These are phyloP conservation scores for Xylota segnis DNA, from an alignment of 2,888 invertebrate species.

Conservation along the genomic window DNA sequence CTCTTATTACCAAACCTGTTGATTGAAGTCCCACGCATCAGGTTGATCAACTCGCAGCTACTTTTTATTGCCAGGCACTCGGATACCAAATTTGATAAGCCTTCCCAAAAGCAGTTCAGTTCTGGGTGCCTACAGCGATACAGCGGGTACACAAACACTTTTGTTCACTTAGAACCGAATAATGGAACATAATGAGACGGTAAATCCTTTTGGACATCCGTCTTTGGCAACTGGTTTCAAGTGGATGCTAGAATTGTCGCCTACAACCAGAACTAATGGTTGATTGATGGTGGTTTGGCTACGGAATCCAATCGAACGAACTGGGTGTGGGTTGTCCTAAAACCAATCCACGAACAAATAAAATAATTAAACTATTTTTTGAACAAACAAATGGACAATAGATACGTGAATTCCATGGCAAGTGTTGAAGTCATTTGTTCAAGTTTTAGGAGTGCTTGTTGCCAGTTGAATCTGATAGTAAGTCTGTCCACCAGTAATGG, in stretches of 20 bases:
- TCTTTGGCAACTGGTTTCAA: neutral
- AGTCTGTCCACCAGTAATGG: too few relatives aligned
- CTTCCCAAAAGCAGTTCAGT: neutral
- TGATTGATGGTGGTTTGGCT: conserved; percentile 13
- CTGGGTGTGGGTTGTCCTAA: conserved; percentile 10
- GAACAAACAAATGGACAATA: neutral
- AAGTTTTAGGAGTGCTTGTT: neutral
- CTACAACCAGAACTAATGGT: conserved; percentile 19
- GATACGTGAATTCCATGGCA: neutral
- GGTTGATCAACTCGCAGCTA: neutral
- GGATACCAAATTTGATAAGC: neutral
- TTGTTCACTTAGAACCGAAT: neutral
- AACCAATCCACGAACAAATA: neutral
- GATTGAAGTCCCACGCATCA: neutral
- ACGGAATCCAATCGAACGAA: neutral
- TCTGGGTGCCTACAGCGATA: neutral
- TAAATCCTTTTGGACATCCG: conserved; percentile 6
- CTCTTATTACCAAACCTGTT: neutral
- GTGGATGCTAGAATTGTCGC: conserved; percentile 34
- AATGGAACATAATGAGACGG: conserved; percentile 1
- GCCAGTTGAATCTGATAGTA: neutral
- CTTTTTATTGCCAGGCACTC: neutral
- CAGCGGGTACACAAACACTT: neutral
- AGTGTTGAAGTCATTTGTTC: neutral
- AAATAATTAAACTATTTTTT: neutral